A percentile compares a stretch with the other conserved stretches of the same genome.
Conservation (phyloP, 2,888 invertebrate species). For the Quadroppia sp. region DNA sequence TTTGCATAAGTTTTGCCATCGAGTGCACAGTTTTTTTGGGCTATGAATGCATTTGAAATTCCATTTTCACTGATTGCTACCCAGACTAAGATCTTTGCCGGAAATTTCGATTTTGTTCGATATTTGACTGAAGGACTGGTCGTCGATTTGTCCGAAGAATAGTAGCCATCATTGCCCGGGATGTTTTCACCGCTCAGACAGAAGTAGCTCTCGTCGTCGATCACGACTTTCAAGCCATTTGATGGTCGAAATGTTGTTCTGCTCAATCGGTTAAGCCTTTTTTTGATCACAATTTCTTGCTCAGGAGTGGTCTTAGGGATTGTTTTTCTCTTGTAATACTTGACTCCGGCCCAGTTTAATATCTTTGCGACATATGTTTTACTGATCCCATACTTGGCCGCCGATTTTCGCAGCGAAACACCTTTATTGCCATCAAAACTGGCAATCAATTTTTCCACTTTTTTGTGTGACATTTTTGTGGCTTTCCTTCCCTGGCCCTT, state of each 20-base stretch:
- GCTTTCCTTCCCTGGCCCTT: background rate
- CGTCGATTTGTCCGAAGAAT: background rate
- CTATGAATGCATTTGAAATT: background rate
- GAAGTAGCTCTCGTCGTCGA: background rate
- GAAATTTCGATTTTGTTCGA: background rate
- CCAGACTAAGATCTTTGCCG: conserved; percentile 5
- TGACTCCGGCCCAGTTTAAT: background rate
- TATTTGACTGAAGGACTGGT: background rate
- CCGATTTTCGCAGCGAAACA: background rate
- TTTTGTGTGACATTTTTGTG: background rate
- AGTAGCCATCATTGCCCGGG: background rate
- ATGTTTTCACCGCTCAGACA: background rate
- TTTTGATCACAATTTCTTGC: background rate
- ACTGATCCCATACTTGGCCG: background rate
- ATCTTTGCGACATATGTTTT: background rate
- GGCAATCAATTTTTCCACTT: background rate
- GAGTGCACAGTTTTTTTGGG: background rate
- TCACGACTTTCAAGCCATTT: background rate
- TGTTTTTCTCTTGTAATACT: background rate
- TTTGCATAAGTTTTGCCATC: background rate
- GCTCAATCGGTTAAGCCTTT: background rate
- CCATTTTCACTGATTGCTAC: conserved; percentile 6
- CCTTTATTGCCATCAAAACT: background rate
- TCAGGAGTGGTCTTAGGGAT: background rate
- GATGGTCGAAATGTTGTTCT: background rate